Base-by-base conservation (phyloP, 2,888 invertebrate genomes). In the Dasysyrphus albostriatus region DNA sequence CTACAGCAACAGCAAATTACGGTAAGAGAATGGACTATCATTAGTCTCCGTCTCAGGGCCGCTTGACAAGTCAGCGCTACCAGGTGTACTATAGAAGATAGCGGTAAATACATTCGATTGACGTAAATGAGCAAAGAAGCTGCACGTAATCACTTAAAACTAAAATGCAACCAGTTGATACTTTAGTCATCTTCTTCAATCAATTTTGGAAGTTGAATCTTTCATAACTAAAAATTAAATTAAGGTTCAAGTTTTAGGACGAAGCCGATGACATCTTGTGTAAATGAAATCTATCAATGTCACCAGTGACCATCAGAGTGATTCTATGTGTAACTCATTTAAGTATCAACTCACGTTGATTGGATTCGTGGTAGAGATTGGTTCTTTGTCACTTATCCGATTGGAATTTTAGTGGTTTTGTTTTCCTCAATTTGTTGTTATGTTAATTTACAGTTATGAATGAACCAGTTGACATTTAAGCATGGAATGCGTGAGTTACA, bases 401-500 rank as follows among this genome's bases (percentile, higher is more conserved):
- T 74, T 74, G 63, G 63, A 47, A 80, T 84, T 75, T 59, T 76
- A 72, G n/a, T 34, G 67, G 76, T 10, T 76, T 72, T 73, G 6
- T 14, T 59, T 77, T 65, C 1, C 12, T 65, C 70, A 69, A 61
- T 56, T 77, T 73, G 61, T 80, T 77, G 61, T 63, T 69, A 85
- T 81, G 73, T 67, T 81, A 81, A 81, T 81, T 73, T 81, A 81
- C 81, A 69, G 85, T 81, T 85, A 81, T 73, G 58, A 73, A 81
- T 85, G 69, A 81, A 77, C 73, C 67, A 81, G 81, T 85, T 81
- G 85, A 81, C 85, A 85, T 85, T 85, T 85, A 29, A 81, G 56
- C 69, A 32, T 59, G 76, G 69, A 81, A 69, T 80, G 79, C 81
- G 84, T 81, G 81, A 74, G 37, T 29, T 10, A 19, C 34, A 72